A percentile compares a stretch with the other conserved stretches of the same genome.
These are phyloP conservation scores for Megaceryle maxima DNA, from an alignment of 2,113 vertebrate genomes.

Conservation along the genomic window DNA sequence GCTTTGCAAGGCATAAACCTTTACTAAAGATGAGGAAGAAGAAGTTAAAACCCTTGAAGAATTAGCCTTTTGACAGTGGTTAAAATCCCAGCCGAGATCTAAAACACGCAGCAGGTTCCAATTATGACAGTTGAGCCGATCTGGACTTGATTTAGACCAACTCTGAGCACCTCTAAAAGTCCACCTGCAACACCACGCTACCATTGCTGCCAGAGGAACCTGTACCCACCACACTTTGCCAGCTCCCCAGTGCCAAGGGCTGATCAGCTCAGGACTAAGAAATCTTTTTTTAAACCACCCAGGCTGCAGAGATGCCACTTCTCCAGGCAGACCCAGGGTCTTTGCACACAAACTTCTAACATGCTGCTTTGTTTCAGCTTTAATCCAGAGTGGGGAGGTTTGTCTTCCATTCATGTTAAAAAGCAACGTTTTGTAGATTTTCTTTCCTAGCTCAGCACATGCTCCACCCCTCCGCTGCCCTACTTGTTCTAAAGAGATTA, in stretches of 20 bases:
- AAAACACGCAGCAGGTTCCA: not conserved
- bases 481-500: constrained; percentile 84
- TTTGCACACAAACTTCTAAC: not conserved
- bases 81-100: not conserved
- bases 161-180: not conserved
- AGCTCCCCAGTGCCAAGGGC: not conserved
- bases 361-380: not conserved
- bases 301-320: not conserved
- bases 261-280: not conserved
- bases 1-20: not conserved
- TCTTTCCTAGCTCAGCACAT: not conserved
- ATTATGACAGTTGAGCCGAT: not conserved
- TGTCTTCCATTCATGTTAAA: not conserved
- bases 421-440: accelerated
- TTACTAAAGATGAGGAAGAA: not conserved
- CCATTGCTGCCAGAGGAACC: not conserved
- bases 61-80: not conserved
- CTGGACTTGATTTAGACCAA: not conserved
- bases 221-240: not conserved
- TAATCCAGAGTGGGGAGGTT: not conserved
- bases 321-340: not conserved
- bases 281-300: not conserved
- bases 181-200: not conserved
- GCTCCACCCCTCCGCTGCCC: constrained; percentile 47
- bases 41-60: not conserved